These are phyloP conservation scores for Tangara arthus DNA, from an alignment of 2,797 vertebrate species.

Conservation along the genomic window DNA sequence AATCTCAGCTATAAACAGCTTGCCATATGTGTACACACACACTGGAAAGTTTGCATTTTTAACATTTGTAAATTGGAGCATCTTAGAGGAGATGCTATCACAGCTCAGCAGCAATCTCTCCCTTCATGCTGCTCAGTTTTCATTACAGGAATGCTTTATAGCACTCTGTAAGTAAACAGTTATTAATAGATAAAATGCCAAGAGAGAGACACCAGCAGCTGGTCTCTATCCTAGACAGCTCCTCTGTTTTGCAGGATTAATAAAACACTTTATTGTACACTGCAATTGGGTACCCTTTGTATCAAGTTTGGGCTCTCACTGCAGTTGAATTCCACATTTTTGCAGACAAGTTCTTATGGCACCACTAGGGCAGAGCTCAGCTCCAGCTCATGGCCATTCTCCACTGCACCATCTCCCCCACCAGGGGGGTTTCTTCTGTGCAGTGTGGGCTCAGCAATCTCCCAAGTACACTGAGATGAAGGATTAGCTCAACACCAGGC, in stretches of 20 bases:
- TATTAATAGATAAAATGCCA: neutral
- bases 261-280: neutral
- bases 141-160: neutral
- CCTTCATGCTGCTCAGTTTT: neutral
- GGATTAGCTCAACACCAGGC: neutral
- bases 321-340: neutral
- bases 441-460: neutral
- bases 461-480: neutral
- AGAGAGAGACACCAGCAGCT: neutral
- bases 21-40: neutral
- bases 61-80: neutral
- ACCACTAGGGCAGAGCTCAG: neutral
- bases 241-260: neutral
- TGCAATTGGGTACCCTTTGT: accelerated
- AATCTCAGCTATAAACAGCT: neutral
- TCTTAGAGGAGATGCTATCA: neutral
- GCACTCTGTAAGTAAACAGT: neutral
- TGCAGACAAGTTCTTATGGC: neutral
- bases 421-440: neutral
- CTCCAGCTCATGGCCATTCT: neutral
- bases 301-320: neutral
- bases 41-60: neutral
- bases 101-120: neutral
- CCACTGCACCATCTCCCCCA: neutral
- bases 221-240: neutral